Evolutionary conservation across 2,888 invertebrate genomes (phyloP).

Genomic region (Balanococcus diminutus): DNA sequence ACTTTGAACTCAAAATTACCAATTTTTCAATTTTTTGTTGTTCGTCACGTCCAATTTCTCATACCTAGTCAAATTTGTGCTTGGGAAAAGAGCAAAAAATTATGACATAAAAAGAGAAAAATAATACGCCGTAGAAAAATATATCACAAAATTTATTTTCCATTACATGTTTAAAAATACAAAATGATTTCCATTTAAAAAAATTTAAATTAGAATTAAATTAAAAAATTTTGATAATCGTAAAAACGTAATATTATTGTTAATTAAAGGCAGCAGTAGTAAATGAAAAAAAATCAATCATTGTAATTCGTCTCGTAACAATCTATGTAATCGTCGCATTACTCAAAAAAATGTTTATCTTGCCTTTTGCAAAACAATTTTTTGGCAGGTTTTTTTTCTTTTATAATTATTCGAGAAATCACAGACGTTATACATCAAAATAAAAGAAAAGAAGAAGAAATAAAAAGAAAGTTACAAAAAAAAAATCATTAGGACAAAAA

Average conservation of each 20-base stretch:
- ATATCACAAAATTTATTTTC: conserved; percentile 53
- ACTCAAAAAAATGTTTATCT: neutral
- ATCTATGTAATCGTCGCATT: conserved; percentile 13
- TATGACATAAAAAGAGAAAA: too few species aligned
- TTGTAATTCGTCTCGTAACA: neutral
- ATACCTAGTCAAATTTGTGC: too few species aligned
- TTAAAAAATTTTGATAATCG: conserved; percentile 49
- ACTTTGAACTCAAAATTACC: too few species aligned
- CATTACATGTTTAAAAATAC: conserved; percentile 50
- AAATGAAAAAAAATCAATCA: conserved; percentile 1
- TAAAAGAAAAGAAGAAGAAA: conserved; percentile 31
- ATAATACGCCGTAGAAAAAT: conserved; percentile 21
- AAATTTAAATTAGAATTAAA: conserved; percentile 47
- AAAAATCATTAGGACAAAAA: conserved; percentile 47
- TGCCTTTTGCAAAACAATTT: conserved; percentile 31
- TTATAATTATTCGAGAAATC: conserved; percentile 43
- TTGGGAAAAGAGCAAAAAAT: too few species aligned
- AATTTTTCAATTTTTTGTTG: neutral
- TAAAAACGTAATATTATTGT: conserved; percentile 27
- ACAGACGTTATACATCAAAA: conserved; percentile 48
- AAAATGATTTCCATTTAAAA: conserved; percentile 21
- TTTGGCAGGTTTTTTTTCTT: conserved; percentile 53
- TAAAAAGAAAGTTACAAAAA: conserved; percentile 54
- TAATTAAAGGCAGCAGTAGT: conserved; percentile 31
- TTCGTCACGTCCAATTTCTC: too few species aligned